phyloP scores from a whole-genome alignment of 2,888 invertebrate species.

The Poecilus cupreus region DNA sequence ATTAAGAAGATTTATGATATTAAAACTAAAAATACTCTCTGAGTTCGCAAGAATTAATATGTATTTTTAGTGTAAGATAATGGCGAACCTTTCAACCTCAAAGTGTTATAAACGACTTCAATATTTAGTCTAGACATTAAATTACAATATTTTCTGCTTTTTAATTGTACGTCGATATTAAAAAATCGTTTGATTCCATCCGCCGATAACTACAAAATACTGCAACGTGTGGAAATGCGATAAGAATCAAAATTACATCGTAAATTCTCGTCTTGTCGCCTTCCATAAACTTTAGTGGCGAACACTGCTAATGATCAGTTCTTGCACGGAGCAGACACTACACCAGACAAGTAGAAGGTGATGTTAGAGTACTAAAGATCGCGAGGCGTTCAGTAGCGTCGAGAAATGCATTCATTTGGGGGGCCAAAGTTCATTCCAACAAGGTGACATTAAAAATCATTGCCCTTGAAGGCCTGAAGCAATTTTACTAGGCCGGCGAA shows the following conservation, averaged over 20 bases:
- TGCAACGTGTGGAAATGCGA: conserved; percentile 4
- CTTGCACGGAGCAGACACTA: conserved; percentile 1
- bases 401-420: background rate
- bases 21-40: conserved; percentile 5
- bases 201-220: background rate
- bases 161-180: background rate
- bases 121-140: background rate
- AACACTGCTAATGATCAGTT: conserved; percentile 30
- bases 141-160: background rate
- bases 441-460: too few species aligned
- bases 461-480: too few species aligned
- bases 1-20: conserved; percentile 22
- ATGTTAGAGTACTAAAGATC: background rate
- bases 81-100: background rate
- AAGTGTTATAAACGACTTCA: background rate
- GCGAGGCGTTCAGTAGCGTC: background rate
- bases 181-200: conserved; percentile 4
- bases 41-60: background rate
- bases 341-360: conserved; percentile 14
- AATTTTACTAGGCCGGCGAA: too few species aligned
- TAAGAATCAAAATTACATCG: conserved; percentile 29
- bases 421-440: too few species aligned
- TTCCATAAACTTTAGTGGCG: conserved; percentile 27
- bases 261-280: conserved; percentile 25
- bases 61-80: conserved; percentile 1